phyloP scores from a whole-genome alignment of 2,888 invertebrate genomes.

The Tigriopus californicus region DNA sequence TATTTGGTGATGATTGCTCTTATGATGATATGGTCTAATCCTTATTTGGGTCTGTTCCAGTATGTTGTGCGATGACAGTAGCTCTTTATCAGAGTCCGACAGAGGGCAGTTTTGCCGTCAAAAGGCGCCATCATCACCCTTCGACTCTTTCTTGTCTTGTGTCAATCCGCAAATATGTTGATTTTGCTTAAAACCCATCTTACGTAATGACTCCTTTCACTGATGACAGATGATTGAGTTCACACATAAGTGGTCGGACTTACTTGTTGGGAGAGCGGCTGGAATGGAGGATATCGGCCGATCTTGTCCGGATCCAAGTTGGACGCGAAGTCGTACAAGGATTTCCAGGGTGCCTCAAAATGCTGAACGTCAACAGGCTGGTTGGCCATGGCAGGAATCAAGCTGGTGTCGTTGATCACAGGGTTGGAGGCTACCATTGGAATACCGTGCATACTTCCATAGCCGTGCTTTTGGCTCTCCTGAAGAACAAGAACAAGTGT shows the following conservation, averaged over 20 bases:
- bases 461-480: conserved; percentile 84
- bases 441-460: conserved; percentile 86
- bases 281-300: conserved; percentile 79
- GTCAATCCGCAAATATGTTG: too few species aligned
- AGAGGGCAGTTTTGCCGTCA: too few species aligned
- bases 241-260: conserved; percentile 19
- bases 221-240: too few species aligned
- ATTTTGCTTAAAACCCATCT: too few species aligned
- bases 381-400: conserved; percentile 18
- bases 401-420: conserved; percentile 29
- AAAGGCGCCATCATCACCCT: too few species aligned
- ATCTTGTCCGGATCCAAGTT: conserved; percentile 76
- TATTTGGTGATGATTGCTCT: too few species aligned
- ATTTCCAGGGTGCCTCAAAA: conserved; percentile 95
- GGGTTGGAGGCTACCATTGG: conserved; percentile 89
- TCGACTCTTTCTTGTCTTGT: too few species aligned
- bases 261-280: conserved; percentile 88
- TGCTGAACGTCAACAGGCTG: conserved; percentile 74
- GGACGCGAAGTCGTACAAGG: conserved; percentile 81
- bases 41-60: too few species aligned
- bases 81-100: too few species aligned
- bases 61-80: too few species aligned
- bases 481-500: conserved; percentile 28
- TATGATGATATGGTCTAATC: too few species aligned
- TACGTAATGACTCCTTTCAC: too few species aligned